Evolutionary conservation across 2,888 invertebrate species (phyloP).

Genomic region (Alcis repandata): DNA sequence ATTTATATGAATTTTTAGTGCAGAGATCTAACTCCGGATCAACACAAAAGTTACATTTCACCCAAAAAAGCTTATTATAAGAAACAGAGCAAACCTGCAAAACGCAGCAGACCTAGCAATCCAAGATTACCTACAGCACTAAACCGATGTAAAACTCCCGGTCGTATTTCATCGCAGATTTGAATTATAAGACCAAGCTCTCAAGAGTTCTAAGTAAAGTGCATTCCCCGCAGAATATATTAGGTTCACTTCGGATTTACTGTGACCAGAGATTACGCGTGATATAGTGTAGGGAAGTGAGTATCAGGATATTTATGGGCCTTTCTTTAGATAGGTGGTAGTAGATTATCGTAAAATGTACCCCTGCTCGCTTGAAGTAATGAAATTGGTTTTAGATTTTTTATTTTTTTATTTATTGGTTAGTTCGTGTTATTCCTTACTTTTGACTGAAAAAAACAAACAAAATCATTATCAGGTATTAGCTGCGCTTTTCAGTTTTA

Average conservation of each 20-base stretch:
- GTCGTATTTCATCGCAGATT: constrained; percentile 22
- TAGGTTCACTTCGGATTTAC: constrained; percentile 20
- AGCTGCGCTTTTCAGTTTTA: too few species aligned
- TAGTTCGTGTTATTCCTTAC: too few species aligned
- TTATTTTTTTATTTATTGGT: too few species aligned
- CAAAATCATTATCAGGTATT: too few species aligned
- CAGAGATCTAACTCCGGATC: too few species aligned
- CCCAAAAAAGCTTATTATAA: too few species aligned
- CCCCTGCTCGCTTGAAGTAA: background rate
- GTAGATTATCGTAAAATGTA: background rate
- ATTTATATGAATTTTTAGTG: too few species aligned
- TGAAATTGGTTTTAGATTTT: background rate
- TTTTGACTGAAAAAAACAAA: too few species aligned
- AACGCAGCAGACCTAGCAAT: too few species aligned
- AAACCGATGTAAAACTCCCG: background rate
- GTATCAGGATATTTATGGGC: constrained; percentile 9
- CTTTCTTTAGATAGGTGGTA: background rate
- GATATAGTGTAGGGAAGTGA: constrained; percentile 23
- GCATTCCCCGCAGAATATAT: constrained; percentile 21
- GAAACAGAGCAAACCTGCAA: too few species aligned
- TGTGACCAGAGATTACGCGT: constrained; percentile 24
- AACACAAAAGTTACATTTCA: too few species aligned
- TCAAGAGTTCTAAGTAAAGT: constrained; percentile 21
- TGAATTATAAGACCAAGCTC: constrained; percentile 20
- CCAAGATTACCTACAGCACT: too few species aligned